A percentile compares a stretch with the other conserved stretches of the same genome.
These are phyloP conservation scores for Hypselothyrea guttata DNA, from an alignment of 2,888 invertebrate genomes.

Conservation along the genomic window DNA sequence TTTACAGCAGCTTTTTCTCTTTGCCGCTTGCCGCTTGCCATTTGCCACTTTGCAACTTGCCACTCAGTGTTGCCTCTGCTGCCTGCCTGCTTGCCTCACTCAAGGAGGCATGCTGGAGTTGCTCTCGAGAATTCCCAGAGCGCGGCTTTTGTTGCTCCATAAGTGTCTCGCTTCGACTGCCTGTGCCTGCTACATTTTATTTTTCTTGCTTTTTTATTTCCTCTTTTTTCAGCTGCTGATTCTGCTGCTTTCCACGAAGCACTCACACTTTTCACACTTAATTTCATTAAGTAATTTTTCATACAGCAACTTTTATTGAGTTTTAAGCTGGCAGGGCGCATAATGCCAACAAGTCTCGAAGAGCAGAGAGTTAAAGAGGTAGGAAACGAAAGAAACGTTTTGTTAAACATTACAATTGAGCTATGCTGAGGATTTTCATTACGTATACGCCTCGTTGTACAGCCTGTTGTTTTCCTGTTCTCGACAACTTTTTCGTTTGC, in stretches of 20 bases:
- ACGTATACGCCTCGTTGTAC: slow-evolving; percentile 46
- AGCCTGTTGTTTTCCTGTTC: slow-evolving; percentile 5
- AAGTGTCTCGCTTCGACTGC: background rate
- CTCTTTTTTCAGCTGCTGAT: no score
- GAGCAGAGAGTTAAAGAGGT: background rate
- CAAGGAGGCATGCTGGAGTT: slow-evolving; percentile 6
- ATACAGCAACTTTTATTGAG: slow-evolving; percentile 70
- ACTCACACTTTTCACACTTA: slow-evolving; percentile 65
- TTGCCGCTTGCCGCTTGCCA: slow-evolving; percentile 22
- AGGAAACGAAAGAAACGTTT: slow-evolving; percentile 23
- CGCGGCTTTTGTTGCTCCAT: slow-evolving; percentile 16
- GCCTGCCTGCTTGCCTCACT: no score
- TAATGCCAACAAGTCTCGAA: slow-evolving; percentile 27
- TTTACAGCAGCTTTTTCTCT: slow-evolving; percentile 42
- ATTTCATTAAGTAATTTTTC: slow-evolving; percentile 75
- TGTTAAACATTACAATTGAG: slow-evolving; percentile 58
- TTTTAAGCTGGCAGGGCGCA: slow-evolving; percentile 59
- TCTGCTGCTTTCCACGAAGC: slow-evolving; percentile 2
- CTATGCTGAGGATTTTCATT: slow-evolving; percentile 20
- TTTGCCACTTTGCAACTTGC: slow-evolving; percentile 22
- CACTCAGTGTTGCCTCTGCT: slow-evolving; percentile 6
- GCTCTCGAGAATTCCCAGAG: slow-evolving; percentile 8
- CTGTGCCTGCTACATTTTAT: slow-evolving; percentile 2
- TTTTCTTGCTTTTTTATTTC: background rate
- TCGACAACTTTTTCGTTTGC: slow-evolving; percentile 34